phyloP scores from a whole-genome alignment of 2,113 vertebrate species.

The Psammodynastes pulverulentus region DNA sequence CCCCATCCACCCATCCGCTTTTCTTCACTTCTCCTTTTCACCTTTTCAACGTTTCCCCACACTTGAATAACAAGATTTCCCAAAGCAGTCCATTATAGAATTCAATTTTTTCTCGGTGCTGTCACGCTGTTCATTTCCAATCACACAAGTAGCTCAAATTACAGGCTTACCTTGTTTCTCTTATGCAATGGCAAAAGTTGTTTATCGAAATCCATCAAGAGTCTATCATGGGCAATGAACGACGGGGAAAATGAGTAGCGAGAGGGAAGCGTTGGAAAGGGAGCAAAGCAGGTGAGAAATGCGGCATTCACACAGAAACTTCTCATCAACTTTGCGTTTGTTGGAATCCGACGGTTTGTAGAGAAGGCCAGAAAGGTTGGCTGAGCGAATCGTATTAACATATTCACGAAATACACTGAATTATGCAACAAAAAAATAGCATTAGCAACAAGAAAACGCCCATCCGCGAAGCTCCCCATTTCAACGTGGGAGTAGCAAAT shows the following conservation, averaged over 20 bases:
- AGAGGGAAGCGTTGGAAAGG: neutral
- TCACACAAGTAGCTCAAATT: conserved; percentile 28
- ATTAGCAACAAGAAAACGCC: neutral
- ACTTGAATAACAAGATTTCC: neutral
- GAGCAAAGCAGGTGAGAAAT: neutral
- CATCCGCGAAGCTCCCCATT: too few relatives aligned
- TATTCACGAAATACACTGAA: neutral
- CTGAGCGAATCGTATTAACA: neutral
- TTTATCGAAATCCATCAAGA: conserved; percentile 1
- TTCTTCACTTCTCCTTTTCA: neutral
- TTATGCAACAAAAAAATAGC: neutral
- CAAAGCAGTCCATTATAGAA: conserved; percentile 10
- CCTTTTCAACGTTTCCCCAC: neutral
- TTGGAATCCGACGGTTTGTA: neutral
- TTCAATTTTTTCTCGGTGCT: conserved; percentile 6
- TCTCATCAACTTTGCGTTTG: neutral
- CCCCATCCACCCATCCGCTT: neutral
- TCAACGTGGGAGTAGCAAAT: neutral
- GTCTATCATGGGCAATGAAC: neutral
- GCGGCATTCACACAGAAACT: neutral
- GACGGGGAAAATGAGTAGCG: neutral
- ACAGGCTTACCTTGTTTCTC: conserved; percentile 30
- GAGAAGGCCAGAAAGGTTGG: neutral
- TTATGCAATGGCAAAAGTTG: conserved; percentile 16
- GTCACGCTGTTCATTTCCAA: conserved; percentile 21